Evolutionary conservation across 2,113 vertebrate species (phyloP).

Genomic region (Bungarus multicinctus): DNA sequence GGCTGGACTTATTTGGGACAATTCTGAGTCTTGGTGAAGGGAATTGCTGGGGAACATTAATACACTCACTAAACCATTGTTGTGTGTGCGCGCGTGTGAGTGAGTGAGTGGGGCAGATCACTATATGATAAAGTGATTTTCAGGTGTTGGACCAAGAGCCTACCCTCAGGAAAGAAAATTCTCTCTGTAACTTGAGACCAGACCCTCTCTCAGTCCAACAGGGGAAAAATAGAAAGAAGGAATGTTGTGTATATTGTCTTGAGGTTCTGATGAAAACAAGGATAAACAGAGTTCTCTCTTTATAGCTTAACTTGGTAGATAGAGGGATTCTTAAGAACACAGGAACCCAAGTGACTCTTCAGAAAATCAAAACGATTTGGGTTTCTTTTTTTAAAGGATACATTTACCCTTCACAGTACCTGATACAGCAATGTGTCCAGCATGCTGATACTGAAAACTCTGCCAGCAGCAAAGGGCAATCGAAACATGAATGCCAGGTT

Average conservation of each 20-base stretch:
- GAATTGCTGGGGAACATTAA: too few species aligned
- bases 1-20: too few species aligned
- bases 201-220: background rate
- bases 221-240: background rate
- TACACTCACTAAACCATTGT: too few species aligned
- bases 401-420: constrained; percentile 57
- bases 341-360: background rate
- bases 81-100: too few species aligned
- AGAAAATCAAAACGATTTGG: background rate
- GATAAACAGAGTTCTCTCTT: background rate
- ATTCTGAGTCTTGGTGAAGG: too few species aligned
- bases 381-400: background rate
- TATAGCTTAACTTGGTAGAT: background rate
- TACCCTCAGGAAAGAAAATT: background rate
- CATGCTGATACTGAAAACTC: constrained; percentile 88
- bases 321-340: background rate
- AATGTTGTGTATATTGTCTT: background rate
- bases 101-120: too few species aligned
- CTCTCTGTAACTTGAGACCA: background rate
- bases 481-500: constrained; percentile 89
- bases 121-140: background rate
- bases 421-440: constrained; percentile 85
- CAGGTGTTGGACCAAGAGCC: background rate
- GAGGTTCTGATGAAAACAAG: background rate
- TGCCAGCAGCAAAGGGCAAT: constrained; percentile 82